phyloP scores from a whole-genome alignment of 2,113 vertebrate genomes.

The Euleptes europaea region DNA sequence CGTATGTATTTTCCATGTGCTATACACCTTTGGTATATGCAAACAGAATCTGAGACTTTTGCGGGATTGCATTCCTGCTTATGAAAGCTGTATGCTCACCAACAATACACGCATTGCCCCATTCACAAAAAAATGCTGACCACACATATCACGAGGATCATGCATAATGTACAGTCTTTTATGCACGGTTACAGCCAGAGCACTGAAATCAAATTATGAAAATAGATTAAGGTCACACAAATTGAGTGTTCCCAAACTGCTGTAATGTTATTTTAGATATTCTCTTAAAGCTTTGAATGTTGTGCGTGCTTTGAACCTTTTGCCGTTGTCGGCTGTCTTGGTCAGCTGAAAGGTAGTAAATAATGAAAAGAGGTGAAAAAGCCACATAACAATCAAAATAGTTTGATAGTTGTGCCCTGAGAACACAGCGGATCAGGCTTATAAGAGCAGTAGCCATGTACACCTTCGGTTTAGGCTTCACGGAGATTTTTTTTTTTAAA shows the following conservation, averaged over 20 bases:
- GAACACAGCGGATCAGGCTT: neutral
- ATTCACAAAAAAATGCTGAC: no score
- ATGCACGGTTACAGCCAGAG: no score
- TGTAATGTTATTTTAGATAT: neutral
- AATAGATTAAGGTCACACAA: neutral
- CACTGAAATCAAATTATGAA: no score
- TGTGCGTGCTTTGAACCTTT: neutral
- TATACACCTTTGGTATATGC: no score
- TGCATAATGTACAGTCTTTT: no score
- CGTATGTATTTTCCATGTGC: no score
- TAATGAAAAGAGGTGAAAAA: neutral
- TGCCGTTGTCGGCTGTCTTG: neutral
- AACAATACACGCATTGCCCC: no score
- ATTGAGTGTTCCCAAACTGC: neutral
- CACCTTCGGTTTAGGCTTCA: neutral
- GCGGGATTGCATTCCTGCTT: no score
- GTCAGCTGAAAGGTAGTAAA: neutral
- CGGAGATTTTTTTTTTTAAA: conserved; percentile 19
- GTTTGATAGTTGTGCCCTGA: neutral
- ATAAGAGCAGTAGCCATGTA: conserved; percentile 9
- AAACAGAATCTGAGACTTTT: no score
- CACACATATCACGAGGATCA: no score
- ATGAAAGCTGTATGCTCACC: no score
- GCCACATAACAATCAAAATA: neutral
- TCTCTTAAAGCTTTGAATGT: neutral